These are phyloP conservation scores for Collichthys lucidus DNA, from an alignment of 2,113 vertebrate species.

Conservation along the genomic window DNA sequence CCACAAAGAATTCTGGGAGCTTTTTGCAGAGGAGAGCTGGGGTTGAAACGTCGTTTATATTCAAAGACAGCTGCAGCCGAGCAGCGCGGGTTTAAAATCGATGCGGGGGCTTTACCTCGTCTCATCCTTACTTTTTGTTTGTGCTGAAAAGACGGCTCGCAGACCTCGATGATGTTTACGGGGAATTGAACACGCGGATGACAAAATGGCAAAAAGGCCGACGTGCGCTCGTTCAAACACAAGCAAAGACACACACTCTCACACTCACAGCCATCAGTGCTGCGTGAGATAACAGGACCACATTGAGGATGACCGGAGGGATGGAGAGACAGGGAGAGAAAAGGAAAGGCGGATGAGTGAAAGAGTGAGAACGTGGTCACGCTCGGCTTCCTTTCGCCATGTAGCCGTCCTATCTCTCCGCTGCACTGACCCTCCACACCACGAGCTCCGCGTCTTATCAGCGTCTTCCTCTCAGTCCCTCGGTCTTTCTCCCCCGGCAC, in stretches of 20 bases:
- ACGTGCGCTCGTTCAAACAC: slow-evolving; percentile 7
- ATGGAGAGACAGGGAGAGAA: slow-evolving; percentile 16
- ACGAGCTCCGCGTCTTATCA: slow-evolving; percentile 73
- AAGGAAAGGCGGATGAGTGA: slow-evolving; percentile 53
- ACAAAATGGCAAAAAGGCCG: slow-evolving; percentile 23
- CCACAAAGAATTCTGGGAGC: slow-evolving; percentile 61
- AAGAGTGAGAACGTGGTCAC: slow-evolving; percentile 67
- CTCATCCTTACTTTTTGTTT: slow-evolving; percentile 69
- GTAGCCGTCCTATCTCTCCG: slow-evolving; percentile 73
- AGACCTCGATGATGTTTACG: slow-evolving; percentile 39
- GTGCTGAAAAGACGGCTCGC: slow-evolving; percentile 47
- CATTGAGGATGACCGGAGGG: slow-evolving; percentile 65
- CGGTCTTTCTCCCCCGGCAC: slow-evolving; percentile 44
- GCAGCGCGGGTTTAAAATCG: slow-evolving; percentile 73
- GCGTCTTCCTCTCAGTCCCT: slow-evolving; percentile 38
- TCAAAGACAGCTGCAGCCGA: slow-evolving; percentile 70
- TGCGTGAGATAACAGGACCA: slow-evolving; percentile 61
- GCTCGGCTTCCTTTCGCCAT: slow-evolving; percentile 69
- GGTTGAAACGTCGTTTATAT: slow-evolving; percentile 73
- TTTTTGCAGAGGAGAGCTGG: slow-evolving; percentile 45
- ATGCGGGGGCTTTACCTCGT: slow-evolving; percentile 66
- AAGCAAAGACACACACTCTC: neutral
- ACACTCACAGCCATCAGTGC: slow-evolving; percentile 41
- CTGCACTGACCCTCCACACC: slow-evolving; percentile 74
- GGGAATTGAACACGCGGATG: slow-evolving; percentile 19